Percentiles rank a stretch among this genome's conserved stretches.
phyloP scores from a whole-genome alignment of 2,113 vertebrate genomes.

The Trematomus loennbergii region DNA sequence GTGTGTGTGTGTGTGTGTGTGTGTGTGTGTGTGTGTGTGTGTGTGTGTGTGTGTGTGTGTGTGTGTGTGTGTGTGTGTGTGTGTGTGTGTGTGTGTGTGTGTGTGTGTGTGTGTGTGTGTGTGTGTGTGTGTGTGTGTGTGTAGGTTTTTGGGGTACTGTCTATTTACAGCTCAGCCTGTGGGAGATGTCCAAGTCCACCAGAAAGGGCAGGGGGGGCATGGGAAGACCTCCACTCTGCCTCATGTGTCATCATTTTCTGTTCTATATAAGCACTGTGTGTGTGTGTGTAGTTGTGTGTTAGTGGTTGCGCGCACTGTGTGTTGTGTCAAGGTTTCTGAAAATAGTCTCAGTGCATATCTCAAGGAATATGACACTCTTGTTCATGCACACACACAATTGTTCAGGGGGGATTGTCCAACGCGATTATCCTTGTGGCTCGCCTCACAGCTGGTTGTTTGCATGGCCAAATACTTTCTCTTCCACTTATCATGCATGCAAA shows the following conservation, averaged over 20 bases:
- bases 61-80: slow-evolving; percentile 11
- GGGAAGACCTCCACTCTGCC: slow-evolving; percentile 84
- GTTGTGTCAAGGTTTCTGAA: slow-evolving; percentile 48
- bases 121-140: slow-evolving; percentile 9
- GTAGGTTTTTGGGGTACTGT: slow-evolving; percentile 70
- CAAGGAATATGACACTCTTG: slow-evolving; percentile 52
- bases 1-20: no score
- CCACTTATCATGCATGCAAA: not conserved
- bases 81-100: slow-evolving; percentile 28
- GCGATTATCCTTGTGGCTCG: slow-evolving; percentile 56
- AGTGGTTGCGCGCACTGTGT: slow-evolving; percentile 11
- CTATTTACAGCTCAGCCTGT: slow-evolving; percentile 86
- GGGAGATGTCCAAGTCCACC: slow-evolving; percentile 86
- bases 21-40: no score
- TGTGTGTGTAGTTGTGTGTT: slow-evolving; percentile 30
- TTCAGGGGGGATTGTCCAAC: slow-evolving; percentile 44
- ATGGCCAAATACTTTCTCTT: slow-evolving; percentile 42
- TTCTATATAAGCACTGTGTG: slow-evolving; percentile 55
- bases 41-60: no score
- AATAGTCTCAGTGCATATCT: slow-evolving; percentile 48
- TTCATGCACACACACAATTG: slow-evolving; percentile 33
- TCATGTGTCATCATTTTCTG: slow-evolving; percentile 70
- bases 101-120: not conserved
- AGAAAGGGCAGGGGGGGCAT: slow-evolving; percentile 89
- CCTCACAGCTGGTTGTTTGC: slow-evolving; percentile 47